Evolutionary conservation across 2,888 invertebrate species (phyloP).

Genomic region (Polymixis lichenea): DNA sequence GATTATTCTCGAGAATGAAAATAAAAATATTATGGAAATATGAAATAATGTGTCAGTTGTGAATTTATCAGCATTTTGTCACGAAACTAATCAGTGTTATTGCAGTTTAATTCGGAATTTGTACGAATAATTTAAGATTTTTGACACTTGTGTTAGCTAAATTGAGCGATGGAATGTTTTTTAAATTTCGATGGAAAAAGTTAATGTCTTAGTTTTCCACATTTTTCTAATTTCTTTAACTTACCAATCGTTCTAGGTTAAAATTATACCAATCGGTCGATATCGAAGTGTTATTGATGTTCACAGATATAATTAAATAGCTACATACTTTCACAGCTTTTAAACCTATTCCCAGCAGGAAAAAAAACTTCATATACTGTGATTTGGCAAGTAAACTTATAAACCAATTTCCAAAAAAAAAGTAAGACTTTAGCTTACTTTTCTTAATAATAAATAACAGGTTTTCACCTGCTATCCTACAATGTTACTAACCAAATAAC

Average conservation of each 20-base stretch:
- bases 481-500: background rate
- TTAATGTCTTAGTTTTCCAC: constrained; percentile 5
- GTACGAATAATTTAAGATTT: constrained; percentile 45
- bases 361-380: too few species aligned
- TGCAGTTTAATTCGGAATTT: constrained; percentile 28
- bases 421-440: too few species aligned
- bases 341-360: too few species aligned
- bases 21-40: constrained; percentile 59
- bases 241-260: background rate
- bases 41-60: constrained; percentile 38
- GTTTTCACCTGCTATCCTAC: background rate
- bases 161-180: constrained; percentile 33
- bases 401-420: too few species aligned
- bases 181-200: background rate
- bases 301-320: too few species aligned
- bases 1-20: constrained; percentile 49
- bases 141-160: constrained; percentile 18
- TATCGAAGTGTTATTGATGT: background rate
- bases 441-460: too few species aligned
- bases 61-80: constrained; percentile 44
- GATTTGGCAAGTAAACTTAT: too few species aligned
- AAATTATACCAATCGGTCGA: background rate
- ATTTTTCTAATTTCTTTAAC: background rate
- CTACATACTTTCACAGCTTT: too few species aligned
- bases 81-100: constrained; percentile 52